Base-by-base conservation (phyloP, 35 echinoderm and acorn worm genomes). In the Eucidaris tribuloides region DNA sequence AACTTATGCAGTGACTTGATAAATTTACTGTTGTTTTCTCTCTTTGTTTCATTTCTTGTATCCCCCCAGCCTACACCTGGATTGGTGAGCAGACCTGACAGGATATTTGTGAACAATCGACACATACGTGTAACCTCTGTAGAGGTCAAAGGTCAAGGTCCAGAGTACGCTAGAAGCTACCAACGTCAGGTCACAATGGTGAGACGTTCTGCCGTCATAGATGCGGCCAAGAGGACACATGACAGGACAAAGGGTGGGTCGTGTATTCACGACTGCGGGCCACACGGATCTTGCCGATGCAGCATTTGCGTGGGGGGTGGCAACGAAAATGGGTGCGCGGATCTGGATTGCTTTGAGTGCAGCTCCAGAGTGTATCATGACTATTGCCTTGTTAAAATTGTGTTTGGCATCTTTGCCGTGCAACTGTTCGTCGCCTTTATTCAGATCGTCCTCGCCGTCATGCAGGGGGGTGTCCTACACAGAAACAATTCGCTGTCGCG, bases 51-150 rank as follows among this genome's bases (percentile, higher is more conserved):
- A n/a, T n/a, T n/a, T n/a, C n/a, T n/a, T n/a, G n/a, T n/a, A n/a
- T n/a, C n/a, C n/a, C n/a, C n/a, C n/a, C 84, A 92, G 90, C 90
- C 90, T 19, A 29, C 79, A 24, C 90, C 90, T 13, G 90, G 90
- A 22, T 87, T 92, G 77, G 78, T 87, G 25, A 92, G 84, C 86
- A 62, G 90, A 43, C 90, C 90, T 48, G 90, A 92, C 49, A 77
- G 90, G 17, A 92, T 92, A 36, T 58, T 92, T 28, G 68, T 70
- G 52, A 82, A 59, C 17, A 40, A 57, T 37, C 81, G 58, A 22
- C 87, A 52, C 28, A 57, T 81, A 28, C 18, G 11, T 41, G 84
- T 92, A 2, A 42, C 13, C 49, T 81, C 62, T 18, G 50, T 70
- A 40, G 25, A 61, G 11, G 32, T 87, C 3, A 32, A 24, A 44